Evolutionary conservation across 2,113 vertebrate genomes (phyloP), one percentile per base, ranked within the genome.

Genomic region (Maccullochella peelii): DNA sequence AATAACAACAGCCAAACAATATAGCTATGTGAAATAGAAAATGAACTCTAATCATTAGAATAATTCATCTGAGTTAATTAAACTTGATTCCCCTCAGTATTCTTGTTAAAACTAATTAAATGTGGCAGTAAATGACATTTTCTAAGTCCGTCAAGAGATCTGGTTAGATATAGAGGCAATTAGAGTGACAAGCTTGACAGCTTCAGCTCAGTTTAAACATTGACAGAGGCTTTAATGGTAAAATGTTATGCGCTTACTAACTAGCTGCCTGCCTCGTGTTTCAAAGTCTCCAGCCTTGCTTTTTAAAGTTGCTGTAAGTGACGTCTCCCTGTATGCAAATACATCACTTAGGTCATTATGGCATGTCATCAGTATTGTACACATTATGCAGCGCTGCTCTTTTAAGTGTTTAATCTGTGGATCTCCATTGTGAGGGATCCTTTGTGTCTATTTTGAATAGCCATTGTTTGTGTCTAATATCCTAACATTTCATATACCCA

Each of bases 41-140:
- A 89, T 89, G 73, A 89, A 61, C 52, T 89, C 11, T 30, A 77
- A 50, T 59, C 54, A 66, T 57, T 83, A 76, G 58, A 82, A 89
- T 89, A 83, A 86, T 84, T 90, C 23, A 62, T 79, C 68, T 23
- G 36, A 87, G 80, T 85, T 93, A 91, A 93, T 93, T 91, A 90
- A 88, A 89, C 68, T 76, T 65, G 72, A 88, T 85, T 87, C 83
- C 84, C 85, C 47, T 80, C 47, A 71, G 81, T 67, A 77, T 86
- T 88, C 74, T 65, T 83, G 68, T 80, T 88, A 58, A 77, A 89
- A 85, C 73, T 88, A 86, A 94, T 93, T 90, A 88, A 88, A 91
- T 79, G 69, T 65, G 78, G 79, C 75, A 50, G 75, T 82, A 86
- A 86, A 69, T 83, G 81, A 83, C 73, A 88, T 89, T 90, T 88